Evolutionary conservation across 2,797 vertebrate species (phyloP).

Genomic region (Protonibea diacanthus): DNA sequence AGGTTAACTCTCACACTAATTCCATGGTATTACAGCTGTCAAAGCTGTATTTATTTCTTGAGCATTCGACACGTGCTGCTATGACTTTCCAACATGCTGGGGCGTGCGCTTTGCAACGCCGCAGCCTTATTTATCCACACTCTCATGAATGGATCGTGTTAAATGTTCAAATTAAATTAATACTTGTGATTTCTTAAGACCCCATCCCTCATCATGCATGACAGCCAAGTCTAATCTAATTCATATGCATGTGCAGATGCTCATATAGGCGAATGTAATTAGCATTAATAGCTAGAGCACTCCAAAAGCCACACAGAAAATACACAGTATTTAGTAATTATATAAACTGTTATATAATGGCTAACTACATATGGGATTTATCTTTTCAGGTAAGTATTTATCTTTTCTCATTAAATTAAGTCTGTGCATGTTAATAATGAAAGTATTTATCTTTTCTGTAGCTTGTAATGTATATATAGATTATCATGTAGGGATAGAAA

Average conservation of each 20-base stretch:
- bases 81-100: constrained; percentile 35
- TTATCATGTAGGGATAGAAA: neutral
- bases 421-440: neutral
- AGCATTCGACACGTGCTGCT: constrained; percentile 50
- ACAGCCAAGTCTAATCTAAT: constrained; percentile 38
- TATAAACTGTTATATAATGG: neutral
- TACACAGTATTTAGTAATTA: neutral
- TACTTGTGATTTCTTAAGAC: constrained; percentile 8
- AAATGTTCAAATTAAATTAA: constrained; percentile 59
- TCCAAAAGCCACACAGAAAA: constrained; percentile 26
- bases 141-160: constrained; percentile 42
- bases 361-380: neutral
- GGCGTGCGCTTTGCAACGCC: constrained; percentile 8
- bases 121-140: constrained; percentile 33
- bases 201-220: constrained; percentile 12
- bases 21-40: constrained; percentile 66
- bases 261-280: constrained; percentile 29
- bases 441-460: neutral
- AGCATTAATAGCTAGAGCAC: constrained; percentile 29
- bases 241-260: constrained; percentile 24
- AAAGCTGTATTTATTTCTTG: constrained; percentile 61
- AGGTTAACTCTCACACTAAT: constrained; percentile 70
- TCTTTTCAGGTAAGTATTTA: neutral
- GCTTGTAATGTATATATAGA: neutral
- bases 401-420: neutral